Conservation (phyloP, 2,113 vertebrate species). For the Chunga burmeisteri region DNA sequence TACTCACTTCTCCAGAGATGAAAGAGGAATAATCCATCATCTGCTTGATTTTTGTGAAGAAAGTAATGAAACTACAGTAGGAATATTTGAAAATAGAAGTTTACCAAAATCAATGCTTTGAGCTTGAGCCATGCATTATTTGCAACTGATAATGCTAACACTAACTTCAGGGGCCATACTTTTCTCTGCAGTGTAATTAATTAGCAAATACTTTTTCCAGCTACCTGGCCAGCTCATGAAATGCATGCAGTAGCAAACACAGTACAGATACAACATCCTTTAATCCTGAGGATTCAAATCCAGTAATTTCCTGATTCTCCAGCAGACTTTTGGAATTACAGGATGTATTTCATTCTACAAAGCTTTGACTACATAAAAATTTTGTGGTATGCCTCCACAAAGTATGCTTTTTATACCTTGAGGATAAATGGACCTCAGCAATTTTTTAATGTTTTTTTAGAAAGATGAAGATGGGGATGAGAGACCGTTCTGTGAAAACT, state of each 20-base stretch:
- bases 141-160: background rate
- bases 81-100: background rate
- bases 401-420: background rate
- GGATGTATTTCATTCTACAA: background rate
- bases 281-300: background rate
- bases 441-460: background rate
- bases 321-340: background rate
- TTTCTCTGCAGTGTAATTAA: background rate
- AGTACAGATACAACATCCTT: background rate
- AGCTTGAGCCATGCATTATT: background rate
- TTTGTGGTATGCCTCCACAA: background rate
- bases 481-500: background rate
- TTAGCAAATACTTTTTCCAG: background rate
- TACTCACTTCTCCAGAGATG: background rate
- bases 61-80: background rate
- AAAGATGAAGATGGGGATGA: background rate
- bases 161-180: background rate
- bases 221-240: background rate
- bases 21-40: conserved; percentile 1
- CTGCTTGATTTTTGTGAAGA: background rate
- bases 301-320: background rate
- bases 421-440: background rate
- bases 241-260: background rate
- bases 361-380: background rate
- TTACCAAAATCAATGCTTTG: background rate